Conservation (phyloP, 1,140 invertebrate species). For the Parasteatoda tepidariorum region DNA sequence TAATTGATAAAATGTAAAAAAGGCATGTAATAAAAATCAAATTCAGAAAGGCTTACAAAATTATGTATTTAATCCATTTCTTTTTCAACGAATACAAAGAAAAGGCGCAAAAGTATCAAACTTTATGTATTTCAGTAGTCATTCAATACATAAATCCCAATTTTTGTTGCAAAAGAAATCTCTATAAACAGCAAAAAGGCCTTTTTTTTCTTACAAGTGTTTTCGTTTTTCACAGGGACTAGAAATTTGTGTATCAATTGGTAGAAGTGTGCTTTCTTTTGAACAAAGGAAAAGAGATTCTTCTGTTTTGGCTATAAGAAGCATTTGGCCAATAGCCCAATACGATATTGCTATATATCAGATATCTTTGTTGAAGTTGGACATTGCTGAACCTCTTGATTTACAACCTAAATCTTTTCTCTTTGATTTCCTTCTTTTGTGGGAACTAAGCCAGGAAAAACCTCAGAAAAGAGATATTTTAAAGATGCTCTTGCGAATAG, state of each 20-base stretch:
- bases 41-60: too few species aligned
- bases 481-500: too few species aligned
- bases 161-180: too few species aligned
- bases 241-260: conserved; percentile 53
- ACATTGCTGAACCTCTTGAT: conserved; percentile 32
- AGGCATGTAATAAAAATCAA: too few species aligned
- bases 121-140: too few species aligned
- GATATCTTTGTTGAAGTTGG: conserved; percentile 53
- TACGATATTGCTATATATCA: conserved; percentile 38
- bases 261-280: conserved; percentile 13
- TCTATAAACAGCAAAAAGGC: too few species aligned
- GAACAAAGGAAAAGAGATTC: conserved; percentile 23
- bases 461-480: background rate
- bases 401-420: conserved; percentile 51
- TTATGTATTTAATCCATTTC: too few species aligned
- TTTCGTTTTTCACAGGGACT: conserved; percentile 30
- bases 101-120: too few species aligned
- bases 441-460: conserved; percentile 45
- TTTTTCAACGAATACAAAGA: too few species aligned
- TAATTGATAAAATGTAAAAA: too few species aligned
- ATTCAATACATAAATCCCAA: too few species aligned
- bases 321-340: conserved; percentile 57
- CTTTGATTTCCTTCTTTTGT: conserved; percentile 7
- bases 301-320: conserved; percentile 41
- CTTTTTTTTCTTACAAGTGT: conserved; percentile 39